Evolutionary conservation across 2,888 invertebrate genomes (phyloP), one percentile per base, ranked within the genome.

Genomic region (Lasioglossum malachurum): DNA sequence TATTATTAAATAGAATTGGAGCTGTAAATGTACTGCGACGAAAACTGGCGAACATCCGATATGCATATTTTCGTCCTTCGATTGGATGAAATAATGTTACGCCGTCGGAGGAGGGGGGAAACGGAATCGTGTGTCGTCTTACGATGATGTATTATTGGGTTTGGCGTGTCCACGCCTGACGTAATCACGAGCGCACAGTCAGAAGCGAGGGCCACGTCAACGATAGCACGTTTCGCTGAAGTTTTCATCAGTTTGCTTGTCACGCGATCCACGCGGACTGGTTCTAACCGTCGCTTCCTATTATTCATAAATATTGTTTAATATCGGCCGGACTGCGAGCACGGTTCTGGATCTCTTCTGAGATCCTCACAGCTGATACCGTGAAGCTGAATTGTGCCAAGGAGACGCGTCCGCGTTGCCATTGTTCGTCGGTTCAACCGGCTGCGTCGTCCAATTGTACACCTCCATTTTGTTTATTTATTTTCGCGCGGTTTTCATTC

Each of bases 141-240:
- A 53, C 44, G 85, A 87, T 89, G 85, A 90, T 89, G 78, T 88
- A 89, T 88, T 82, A 73, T 84, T 80, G 80, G 78, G 73, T 84
- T 84, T 82, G 85, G 80, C 79, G 75, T 84, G 75, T 27, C 78
- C 77, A 74, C 27, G 73, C 27, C 72, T 89, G 82, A 88, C 81
- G 80, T 88, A 85, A 88, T 74, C 84, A 41, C 64, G 38, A 81
- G 72, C 85, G 84, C 31, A 60, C 57, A 83, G 79, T 75, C 78
- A 72, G 78, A 77, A 78, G 76, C 69, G 87, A 83, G 78, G 80
- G 86, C 74, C 69, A 27, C 72, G 41, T 46, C 60, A 73, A 72
- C 80, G 64, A 81, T 74, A 76, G 72, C 77, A 69, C 74, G 60
- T 84, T 84, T 88, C 83, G 82, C 77, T 67, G 71, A 85, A 80